Evolutionary conservation across 2,797 vertebrate genomes (phyloP), one percentile per base, ranked within the genome.

Genomic region (Zonotrichia albicollis): DNA sequence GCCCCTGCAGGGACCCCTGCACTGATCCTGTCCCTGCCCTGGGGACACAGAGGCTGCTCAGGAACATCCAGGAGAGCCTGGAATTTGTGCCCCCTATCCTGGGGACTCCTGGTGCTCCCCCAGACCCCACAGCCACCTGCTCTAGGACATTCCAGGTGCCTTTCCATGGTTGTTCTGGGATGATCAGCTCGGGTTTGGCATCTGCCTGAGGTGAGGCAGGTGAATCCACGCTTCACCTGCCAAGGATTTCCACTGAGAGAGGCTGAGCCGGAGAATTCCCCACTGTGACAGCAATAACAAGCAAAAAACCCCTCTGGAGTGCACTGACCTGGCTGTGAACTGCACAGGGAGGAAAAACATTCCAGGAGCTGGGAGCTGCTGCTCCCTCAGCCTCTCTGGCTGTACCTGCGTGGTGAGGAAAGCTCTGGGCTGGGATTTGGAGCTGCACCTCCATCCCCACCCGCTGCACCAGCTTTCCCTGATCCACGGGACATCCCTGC

Each of bases 311-410:
- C 42, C 68, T 71, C 76, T 61, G 2, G 26, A 88, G 76, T 15
- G 57, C 23, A 10, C 3, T 93, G 93, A 91, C 95, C 96, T 85
- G 23, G 23, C 46, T 14, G 53, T 84, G 94, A 96, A 96, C 93
- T 61, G 16, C 15, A 36, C 1, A 3, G 55, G 29, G 54, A 77
- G 27, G 2, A 66, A 89, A 89, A 89, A 23, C 6, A n/a, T 12
- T 43, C 54, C 3, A 3, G 42, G 58, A 34, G 50, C 7, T 43
- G 50, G 77, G 65, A 80, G 77, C 3, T 80, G 77, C 77, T 80
- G 65, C 45, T 80, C 43, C 30, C 36, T n/a, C 11, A 23, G 51
- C 62, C 3, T 27, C 57, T 5, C 25, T 6, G 34, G 57, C 2
- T 9, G 34, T 7, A 23, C 55, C 57, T 17, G 73, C 0, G 4